phyloP scores from a whole-genome alignment of 2,888 invertebrate genomes.

The Drosophila cracens region DNA sequence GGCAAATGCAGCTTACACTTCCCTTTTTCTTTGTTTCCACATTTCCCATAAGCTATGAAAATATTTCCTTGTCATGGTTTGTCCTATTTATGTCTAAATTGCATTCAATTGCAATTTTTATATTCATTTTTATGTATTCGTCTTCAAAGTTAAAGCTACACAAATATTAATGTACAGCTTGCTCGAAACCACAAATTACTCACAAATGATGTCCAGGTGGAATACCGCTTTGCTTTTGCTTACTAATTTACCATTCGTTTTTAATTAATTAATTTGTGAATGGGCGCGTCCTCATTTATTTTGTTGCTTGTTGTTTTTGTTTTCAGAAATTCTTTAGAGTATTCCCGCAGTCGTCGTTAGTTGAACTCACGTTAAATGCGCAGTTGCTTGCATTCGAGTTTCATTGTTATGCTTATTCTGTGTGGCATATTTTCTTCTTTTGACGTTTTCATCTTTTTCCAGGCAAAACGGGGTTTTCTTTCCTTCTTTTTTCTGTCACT shows the following conservation, averaged over 20 bases:
- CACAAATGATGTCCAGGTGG: neutral
- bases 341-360: slow-evolving; percentile 1
- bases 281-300: neutral
- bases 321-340: neutral
- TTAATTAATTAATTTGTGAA: neutral
- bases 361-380: slow-evolving; percentile 13
- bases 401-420: slow-evolving; percentile 58
- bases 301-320: neutral
- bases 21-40: neutral
- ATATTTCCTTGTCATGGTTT: neutral
- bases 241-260: neutral
- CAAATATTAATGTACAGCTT: neutral
- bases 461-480: slow-evolving; percentile 10
- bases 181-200: neutral
- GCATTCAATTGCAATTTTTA: neutral
- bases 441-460: slow-evolving; percentile 10
- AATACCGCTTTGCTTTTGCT: neutral
- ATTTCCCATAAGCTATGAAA: neutral
- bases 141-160: neutral
- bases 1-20: neutral
- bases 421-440: slow-evolving; percentile 49
- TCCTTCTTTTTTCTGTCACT: neutral
- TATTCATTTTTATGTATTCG: neutral
- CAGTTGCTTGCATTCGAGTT: slow-evolving; percentile 50
- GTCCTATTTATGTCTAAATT: neutral